Evolutionary conservation across 2,113 vertebrate genomes (phyloP).

Genomic region (Solea solea): DNA sequence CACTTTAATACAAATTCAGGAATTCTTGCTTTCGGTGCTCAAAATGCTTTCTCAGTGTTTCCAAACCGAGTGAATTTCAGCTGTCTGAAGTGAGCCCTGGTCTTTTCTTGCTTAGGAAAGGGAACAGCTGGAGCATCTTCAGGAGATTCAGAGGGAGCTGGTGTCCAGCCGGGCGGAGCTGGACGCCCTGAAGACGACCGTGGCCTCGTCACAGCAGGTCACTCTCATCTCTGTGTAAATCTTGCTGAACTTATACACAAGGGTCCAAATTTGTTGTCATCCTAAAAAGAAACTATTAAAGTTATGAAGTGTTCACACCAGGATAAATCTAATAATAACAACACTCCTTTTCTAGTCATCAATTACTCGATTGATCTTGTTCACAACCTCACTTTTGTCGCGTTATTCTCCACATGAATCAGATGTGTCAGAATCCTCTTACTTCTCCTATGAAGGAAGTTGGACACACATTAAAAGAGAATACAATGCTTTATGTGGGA

Average conservation of each 20-base stretch:
- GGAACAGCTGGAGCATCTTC: slow-evolving; percentile 88
- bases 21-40: no score
- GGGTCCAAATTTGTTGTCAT: neutral
- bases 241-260: neutral
- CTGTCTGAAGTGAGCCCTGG: slow-evolving; percentile 1
- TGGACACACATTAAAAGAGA: no score
- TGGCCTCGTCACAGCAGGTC: slow-evolving; percentile 87
- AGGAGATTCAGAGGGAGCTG: slow-evolving; percentile 88
- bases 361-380: slow-evolving; percentile 1
- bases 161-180: slow-evolving; percentile 86
- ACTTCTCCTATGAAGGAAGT: neutral
- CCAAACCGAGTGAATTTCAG: neutral
- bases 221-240: neutral
- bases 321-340: slow-evolving; percentile 10
- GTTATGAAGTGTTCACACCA: neutral
- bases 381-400: neutral
- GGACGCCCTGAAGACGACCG: slow-evolving; percentile 81
- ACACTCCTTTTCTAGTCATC: neutral
- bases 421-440: neutral
- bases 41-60: no score
- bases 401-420: neutral
- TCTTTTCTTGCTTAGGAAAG: slow-evolving; percentile 78
- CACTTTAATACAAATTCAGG: no score
- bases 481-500: no score
- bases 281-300: neutral